Percentiles rank a stretch among this genome's conserved stretches.
Conservation (phyloP, 2,888 invertebrate species). For the Hyposoter dolosus region DNA sequence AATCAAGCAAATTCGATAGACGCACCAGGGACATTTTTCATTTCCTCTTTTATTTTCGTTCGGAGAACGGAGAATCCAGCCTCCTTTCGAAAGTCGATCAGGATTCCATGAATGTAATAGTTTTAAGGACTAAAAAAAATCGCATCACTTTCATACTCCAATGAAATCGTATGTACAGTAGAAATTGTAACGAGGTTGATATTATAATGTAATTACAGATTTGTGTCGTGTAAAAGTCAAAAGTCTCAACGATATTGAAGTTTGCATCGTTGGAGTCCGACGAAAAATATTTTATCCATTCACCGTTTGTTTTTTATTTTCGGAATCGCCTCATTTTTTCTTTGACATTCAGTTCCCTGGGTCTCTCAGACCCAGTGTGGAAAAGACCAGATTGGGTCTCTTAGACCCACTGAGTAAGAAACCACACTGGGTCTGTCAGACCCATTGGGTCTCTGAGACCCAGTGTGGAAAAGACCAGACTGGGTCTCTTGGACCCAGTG, state of each 20-base stretch:
- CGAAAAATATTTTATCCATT: no score
- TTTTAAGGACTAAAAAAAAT: constrained; percentile 38
- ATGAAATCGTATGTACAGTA: constrained; percentile 51
- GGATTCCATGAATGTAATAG: constrained; percentile 56
- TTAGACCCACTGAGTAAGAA: no score
- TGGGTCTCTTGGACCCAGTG: no score
- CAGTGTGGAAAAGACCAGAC: no score
- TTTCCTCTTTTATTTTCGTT: constrained; percentile 21
- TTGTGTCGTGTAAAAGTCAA: constrained; percentile 30
- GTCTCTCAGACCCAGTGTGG: no score
- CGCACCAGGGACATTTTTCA: neutral
- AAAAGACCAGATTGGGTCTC: no score
- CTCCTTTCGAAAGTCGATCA: constrained; percentile 35
- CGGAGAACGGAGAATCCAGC: neutral
- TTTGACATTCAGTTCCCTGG: no score
- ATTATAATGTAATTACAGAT: constrained; percentile 32
- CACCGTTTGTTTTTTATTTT: no score
- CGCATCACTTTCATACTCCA: constrained; percentile 51
- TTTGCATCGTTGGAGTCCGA: no score
- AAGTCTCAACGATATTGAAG: constrained; percentile 24
- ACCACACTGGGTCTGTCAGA: no score
- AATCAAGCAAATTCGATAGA: neutral
- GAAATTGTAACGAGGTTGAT: constrained; percentile 42
- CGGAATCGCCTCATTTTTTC: no score
- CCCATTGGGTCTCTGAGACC: no score